Conservation (phyloP, 2,797 vertebrate species). For the Pangasius sanitwongsei region DNA sequence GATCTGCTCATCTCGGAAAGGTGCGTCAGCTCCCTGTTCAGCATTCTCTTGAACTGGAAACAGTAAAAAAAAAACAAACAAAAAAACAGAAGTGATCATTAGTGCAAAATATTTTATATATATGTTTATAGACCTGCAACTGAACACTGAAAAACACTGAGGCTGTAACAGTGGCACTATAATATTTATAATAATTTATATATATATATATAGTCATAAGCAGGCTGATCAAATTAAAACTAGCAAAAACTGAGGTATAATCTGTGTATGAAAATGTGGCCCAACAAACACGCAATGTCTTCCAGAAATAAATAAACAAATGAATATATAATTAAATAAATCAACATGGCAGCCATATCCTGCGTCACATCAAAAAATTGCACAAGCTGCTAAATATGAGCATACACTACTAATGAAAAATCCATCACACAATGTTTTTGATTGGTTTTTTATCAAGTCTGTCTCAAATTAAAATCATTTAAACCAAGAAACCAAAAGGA, state of each 20-base stretch:
- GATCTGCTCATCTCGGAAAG: conserved; percentile 99
- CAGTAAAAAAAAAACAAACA: conserved; percentile 32
- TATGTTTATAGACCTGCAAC: not conserved
- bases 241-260: not conserved
- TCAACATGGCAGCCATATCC: conserved; percentile 56
- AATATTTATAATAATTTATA: too few species aligned
- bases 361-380: conserved; percentile 51
- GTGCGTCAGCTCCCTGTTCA: conserved; percentile 98
- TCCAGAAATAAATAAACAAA: conserved; percentile 54
- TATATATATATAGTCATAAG: not conserved
- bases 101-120: not conserved
- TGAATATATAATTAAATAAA: conserved; percentile 59
- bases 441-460: conserved; percentile 29
- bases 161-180: not conserved
- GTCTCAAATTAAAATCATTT: conserved; percentile 11
- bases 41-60: conserved; percentile 97
- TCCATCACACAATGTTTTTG: not conserved
- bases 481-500: conserved; percentile 57
- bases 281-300: conserved; percentile 23
- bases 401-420: not conserved
- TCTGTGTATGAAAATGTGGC: not conserved
- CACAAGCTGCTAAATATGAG: not conserved
- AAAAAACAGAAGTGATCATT: too few species aligned
- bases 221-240: not conserved
- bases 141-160: not conserved